Percentiles rank a stretch among this genome's conserved stretches.
These are phyloP conservation scores for Marmota monax DNA, from an alignment of 2,113 vertebrate genomes.

Conservation along the genomic window DNA sequence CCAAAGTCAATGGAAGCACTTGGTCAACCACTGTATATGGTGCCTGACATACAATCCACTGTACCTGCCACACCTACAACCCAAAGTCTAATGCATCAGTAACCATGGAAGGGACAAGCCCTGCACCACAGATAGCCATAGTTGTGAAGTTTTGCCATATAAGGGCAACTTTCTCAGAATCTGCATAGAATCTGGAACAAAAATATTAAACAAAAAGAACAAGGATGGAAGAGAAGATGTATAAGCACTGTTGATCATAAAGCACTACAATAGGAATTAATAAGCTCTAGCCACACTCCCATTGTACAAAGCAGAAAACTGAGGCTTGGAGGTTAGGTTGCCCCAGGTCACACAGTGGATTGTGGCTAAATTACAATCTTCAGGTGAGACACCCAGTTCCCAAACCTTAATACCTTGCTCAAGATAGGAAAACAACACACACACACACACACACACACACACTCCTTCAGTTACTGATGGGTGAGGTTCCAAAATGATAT, in stretches of 20 bases:
- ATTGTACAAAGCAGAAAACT: not conserved
- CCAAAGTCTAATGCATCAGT: not conserved
- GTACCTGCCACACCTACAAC: not conserved
- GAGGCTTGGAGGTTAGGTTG: not conserved
- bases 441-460: not conserved
- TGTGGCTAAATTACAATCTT: not conserved
- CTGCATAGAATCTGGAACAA: not conserved
- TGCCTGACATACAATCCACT: rapidly evolving
- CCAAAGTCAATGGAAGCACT: not conserved
- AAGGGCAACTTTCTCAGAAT: not conserved
- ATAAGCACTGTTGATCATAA: not conserved
- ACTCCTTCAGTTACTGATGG: not conserved
- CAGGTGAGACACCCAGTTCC: not conserved
- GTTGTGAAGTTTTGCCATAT: not conserved
- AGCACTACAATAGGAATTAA: not conserved
- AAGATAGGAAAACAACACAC: not conserved
- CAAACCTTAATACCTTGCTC: not conserved
- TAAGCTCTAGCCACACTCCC: not conserved
- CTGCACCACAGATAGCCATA: not conserved
- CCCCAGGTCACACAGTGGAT: not conserved
- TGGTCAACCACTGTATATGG: not conserved
- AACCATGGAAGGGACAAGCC: not conserved
- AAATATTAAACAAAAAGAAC: not conserved
- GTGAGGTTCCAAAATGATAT: not conserved
- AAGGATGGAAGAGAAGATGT: not conserved